Base-by-base conservation (phyloP, 2,797 vertebrate species). In the Phaenicophaeus curvirostris region DNA sequence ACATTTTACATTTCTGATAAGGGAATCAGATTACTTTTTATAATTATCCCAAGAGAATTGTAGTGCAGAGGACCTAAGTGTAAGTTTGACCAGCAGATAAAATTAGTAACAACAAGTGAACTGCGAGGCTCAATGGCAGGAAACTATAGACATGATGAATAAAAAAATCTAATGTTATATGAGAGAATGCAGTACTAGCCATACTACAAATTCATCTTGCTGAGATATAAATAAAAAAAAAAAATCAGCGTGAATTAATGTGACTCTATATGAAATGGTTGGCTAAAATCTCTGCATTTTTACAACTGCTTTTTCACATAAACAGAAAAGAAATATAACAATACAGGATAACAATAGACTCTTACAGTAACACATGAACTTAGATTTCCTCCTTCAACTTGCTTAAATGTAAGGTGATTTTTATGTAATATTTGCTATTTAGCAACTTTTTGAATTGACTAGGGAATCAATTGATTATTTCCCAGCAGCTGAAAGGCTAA, bases 251-350 rank as follows among this genome's bases (percentile, higher is more conserved):
- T 31, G 2, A 65, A 62, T 85, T 79, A 73, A 57, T 58, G 14
- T 58, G 13, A 81, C 42, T 75, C 39, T 85, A 4, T 82, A 5
- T 35, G 35, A 42, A 72, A 66, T 18, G 65, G 37, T 24, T 88
- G 35, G 72, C 39, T 76, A 83, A 88, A 89, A 82, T 80, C 41
- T 11, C 15, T 86, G 14, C 66, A 69, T n/a, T 69, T 79, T 87
- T 72, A 37, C 50, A 59, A 81, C 15, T 13, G 6, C 24, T 28
- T 33, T 89, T 44, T 85, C 35, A 42, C 21, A 5, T 76, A 86
- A 91, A 88, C 87, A 86, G 85, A 79, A 75, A 81, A 93, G 74
- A 95, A 81, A 63, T 85, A 37, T 42, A 87, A 78, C 85, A 80
- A 91, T 50, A 31, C 12, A 84, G 71, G 66, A 76, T 92, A 88